Percentiles rank a stretch among this genome's conserved stretches.
These are phyloP conservation scores for Nestor notabilis DNA, from an alignment of 2,113 vertebrate species.

Conservation along the genomic window DNA sequence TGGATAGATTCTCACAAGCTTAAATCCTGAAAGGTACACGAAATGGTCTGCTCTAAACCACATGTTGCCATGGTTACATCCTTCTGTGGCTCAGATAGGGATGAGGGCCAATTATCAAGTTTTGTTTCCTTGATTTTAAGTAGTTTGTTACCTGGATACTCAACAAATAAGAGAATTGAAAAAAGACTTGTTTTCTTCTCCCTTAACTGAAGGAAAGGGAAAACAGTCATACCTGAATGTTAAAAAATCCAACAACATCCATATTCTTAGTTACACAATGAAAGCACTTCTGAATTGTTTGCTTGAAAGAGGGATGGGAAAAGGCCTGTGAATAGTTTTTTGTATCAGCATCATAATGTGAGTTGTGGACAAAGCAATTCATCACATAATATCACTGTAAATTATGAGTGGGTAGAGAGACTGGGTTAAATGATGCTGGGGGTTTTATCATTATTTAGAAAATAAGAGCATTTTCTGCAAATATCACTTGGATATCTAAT, in stretches of 20 bases:
- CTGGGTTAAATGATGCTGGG: background rate
- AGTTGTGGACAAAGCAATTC: slow-evolving; percentile 22
- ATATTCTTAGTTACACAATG: slow-evolving; percentile 2
- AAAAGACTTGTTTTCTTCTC: slow-evolving; percentile 65
- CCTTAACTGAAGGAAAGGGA: slow-evolving; percentile 52
- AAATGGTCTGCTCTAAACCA: slow-evolving; percentile 71
- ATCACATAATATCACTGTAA: background rate
- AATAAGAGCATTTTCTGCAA: slow-evolving; percentile 40
- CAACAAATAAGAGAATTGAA: slow-evolving; percentile 74
- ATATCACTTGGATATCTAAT: slow-evolving; percentile 31
- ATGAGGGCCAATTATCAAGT: slow-evolving; percentile 81
- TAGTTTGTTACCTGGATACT: slow-evolving; percentile 84
- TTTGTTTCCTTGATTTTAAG: slow-evolving; percentile 82
- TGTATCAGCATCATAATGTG: background rate
- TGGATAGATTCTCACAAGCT: slow-evolving; percentile 69
- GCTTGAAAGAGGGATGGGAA: background rate
- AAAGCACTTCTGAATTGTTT: slow-evolving; percentile 37
- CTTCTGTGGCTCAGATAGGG: slow-evolving; percentile 71
- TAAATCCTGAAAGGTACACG: slow-evolving; percentile 74
- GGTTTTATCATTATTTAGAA: background rate
- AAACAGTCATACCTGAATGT: slow-evolving; percentile 36
- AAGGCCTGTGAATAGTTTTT: background rate
- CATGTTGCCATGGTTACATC: slow-evolving; percentile 78
- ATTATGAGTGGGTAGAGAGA: background rate
- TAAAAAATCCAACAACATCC: background rate